phyloP scores from a whole-genome alignment of 2,888 invertebrate genomes.

The Campoplex nolae region DNA sequence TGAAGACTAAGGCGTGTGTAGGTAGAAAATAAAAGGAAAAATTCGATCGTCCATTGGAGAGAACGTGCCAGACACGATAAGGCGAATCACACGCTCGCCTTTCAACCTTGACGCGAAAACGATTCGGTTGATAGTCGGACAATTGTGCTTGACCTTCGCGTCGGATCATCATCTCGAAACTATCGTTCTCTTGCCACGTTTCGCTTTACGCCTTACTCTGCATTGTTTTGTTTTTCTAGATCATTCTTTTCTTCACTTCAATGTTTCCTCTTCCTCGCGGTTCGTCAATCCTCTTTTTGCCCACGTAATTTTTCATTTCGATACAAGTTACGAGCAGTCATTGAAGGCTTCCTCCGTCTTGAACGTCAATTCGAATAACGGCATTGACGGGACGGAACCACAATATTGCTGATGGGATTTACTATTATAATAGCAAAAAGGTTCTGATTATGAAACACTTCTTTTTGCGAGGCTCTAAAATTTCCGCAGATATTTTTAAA shows the following conservation, averaged over 20 bases:
- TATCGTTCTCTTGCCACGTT: conserved; percentile 60
- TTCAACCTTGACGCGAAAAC: conserved; percentile 71
- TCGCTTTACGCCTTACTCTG: conserved; percentile 12
- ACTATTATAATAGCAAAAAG: neutral
- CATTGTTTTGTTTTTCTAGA: conserved; percentile 18
- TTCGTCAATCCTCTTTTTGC: neutral
- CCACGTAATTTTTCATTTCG: conserved; percentile 18
- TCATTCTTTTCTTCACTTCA: conserved; percentile 1
- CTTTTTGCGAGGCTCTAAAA: neutral
- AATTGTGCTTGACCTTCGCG: conserved; percentile 26
- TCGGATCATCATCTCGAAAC: conserved; percentile 44
- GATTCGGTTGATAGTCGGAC: conserved; percentile 67
- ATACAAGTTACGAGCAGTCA: conserved; percentile 52
- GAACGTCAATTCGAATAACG: conserved; percentile 21
- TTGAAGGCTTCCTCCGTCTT: conserved; percentile 40
- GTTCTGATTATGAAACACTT: neutral
- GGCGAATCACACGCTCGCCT: conserved; percentile 74
- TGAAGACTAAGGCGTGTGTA: neutral
- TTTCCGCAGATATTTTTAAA: neutral
- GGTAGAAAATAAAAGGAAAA: conserved; percentile 22
- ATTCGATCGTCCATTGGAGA: conserved; percentile 1
- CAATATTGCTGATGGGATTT: neutral
- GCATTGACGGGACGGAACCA: neutral
- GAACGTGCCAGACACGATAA: conserved; percentile 70
- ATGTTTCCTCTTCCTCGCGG: neutral